A percentile compares a stretch with the other conserved stretches of the same genome.
Conservation (phyloP, 2,797 vertebrate species). For the Sebastes wilsoni region DNA sequence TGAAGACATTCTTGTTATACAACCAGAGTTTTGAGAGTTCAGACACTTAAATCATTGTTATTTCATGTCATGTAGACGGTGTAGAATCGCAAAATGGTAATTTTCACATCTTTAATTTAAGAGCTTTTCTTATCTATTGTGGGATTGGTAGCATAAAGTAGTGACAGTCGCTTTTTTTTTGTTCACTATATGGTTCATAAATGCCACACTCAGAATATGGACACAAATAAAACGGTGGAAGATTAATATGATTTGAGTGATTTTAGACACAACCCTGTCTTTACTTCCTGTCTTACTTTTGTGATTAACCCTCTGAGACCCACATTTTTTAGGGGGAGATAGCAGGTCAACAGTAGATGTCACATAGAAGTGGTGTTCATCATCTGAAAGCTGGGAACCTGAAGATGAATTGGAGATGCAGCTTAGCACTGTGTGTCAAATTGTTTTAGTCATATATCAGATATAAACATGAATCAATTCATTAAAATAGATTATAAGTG, state of each 20-base stretch:
- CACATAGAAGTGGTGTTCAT: too few species aligned
- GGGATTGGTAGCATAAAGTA: background rate
- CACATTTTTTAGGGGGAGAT: too few species aligned
- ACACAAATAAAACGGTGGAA: background rate
- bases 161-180: background rate
- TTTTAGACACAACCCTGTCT: background rate
- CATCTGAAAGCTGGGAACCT: too few species aligned
- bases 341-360: too few species aligned
- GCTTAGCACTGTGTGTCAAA: too few species aligned
- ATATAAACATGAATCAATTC: rapidly evolving
- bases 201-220: background rate
- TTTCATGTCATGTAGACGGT: too few species aligned
- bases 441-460: too few species aligned
- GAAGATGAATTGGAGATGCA: too few species aligned
- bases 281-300: background rate
- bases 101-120: too few species aligned
- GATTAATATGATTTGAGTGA: background rate
- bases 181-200: background rate
- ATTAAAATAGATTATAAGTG: too few species aligned
- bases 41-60: background rate
- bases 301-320: too few species aligned
- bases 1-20: background rate
- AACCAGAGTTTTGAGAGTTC: background rate
- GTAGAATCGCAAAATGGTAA: background rate
- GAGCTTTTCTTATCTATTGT: background rate